Percentiles rank a stretch among this genome's conserved stretches.
Evolutionary conservation across 2,113 vertebrate genomes (phyloP).

Genomic region (Lagenorhynchus albirostris): DNA sequence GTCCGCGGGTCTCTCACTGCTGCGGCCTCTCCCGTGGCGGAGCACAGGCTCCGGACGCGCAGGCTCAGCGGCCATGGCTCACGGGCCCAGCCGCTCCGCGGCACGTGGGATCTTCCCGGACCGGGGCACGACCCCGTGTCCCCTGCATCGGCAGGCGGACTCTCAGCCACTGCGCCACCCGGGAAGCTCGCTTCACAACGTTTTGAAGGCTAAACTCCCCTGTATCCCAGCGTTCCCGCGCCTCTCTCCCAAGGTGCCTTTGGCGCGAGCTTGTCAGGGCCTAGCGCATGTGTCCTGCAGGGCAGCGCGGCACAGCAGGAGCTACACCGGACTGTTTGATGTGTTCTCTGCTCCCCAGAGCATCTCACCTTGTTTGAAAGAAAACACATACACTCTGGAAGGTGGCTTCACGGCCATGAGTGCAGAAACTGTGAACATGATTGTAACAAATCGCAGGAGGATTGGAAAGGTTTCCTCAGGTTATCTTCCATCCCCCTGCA

Average conservation of each 20-base stretch:
- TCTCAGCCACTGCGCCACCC: no score
- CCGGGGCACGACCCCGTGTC: no score
- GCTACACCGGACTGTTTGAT: no score
- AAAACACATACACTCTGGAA: background rate
- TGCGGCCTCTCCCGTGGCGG: no score
- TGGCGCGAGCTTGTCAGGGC: accelerated
- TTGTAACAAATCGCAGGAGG: no score
- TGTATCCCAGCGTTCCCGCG: no score
- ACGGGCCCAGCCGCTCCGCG: accelerated
- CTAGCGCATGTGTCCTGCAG: no score
- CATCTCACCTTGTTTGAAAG: background rate
- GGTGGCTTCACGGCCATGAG: background rate
- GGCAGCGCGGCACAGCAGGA: background rate
- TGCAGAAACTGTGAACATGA: background rate
- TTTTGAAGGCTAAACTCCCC: background rate
- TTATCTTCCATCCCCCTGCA: background rate
- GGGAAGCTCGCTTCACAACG: background rate
- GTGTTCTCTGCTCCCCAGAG: accelerated
- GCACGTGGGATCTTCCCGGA: no score
- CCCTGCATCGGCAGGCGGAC: no score
- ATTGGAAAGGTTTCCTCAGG: background rate
- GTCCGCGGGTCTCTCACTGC: no score
- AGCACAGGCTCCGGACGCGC: no score
- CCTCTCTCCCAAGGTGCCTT: background rate
- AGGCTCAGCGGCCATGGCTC: no score